These are phyloP conservation scores for Chironomus tepperi DNA, from an alignment of 1,140 invertebrate genomes.

Conservation along the genomic window DNA sequence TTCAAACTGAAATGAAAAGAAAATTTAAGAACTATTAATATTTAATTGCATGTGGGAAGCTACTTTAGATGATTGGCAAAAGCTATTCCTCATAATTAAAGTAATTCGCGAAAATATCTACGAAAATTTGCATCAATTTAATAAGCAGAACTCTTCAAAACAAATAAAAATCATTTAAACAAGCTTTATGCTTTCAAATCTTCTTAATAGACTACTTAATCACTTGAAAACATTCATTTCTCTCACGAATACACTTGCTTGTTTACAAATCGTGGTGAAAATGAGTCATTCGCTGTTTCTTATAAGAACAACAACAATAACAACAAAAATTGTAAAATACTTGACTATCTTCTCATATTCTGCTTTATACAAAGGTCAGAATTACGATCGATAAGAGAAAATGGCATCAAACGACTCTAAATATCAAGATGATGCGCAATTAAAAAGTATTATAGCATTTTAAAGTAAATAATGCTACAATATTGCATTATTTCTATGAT, in stretches of 20 bases:
- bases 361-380: constrained; percentile 16
- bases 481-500: background rate
- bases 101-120: background rate
- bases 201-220: background rate
- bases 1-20: constrained; percentile 1
- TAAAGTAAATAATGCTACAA: background rate
- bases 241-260: background rate
- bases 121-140: background rate
- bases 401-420: background rate
- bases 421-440: background rate
- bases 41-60: background rate
- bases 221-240: background rate
- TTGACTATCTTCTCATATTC: background rate
- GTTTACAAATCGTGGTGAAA: constrained; percentile 13
- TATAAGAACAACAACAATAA: constrained; percentile 12
- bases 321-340: constrained; percentile 1
- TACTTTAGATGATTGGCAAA: background rate
- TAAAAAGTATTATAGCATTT: background rate
- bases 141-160: background rate
- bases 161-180: background rate
- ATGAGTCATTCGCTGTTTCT: background rate
- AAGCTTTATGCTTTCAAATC: background rate
- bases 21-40: background rate
- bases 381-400: background rate
- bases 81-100: background rate